Percentiles rank a stretch among this genome's conserved stretches.
These are phyloP conservation scores for Diplodus sargus DNA, from an alignment of 2,797 vertebrate species.

Conservation along the genomic window DNA sequence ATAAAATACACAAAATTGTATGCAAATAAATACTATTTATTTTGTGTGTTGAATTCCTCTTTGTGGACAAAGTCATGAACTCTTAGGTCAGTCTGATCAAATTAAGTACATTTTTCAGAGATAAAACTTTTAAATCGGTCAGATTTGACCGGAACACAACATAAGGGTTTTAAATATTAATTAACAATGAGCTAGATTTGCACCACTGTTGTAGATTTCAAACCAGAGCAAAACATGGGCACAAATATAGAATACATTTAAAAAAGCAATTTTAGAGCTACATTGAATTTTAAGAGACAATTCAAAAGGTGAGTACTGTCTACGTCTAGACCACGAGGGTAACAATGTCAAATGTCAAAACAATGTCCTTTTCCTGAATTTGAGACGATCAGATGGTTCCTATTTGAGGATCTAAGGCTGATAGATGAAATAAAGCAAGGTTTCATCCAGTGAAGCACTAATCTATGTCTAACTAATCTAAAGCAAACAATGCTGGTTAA, in stretches of 20 bases:
- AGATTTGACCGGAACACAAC: no score
- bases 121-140: no score
- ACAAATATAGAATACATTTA: not conserved
- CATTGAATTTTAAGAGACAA: not conserved
- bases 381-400: conserved; percentile 5
- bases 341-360: not conserved
- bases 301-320: not conserved
- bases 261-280: not conserved
- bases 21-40: no score
- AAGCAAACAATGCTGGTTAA: not conserved
- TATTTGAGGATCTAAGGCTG: conserved; percentile 20
- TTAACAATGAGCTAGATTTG: no score
- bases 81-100: no score
- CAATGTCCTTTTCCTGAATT: not conserved
- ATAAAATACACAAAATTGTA: no score
- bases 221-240: no score
- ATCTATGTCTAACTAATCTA: not conserved
- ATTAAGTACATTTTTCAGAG: no score
- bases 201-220: no score
- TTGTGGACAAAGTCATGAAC: no score
- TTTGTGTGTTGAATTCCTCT: no score
- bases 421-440: conserved; percentile 28
- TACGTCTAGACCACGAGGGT: conserved; percentile 1
- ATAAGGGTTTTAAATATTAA: no score
- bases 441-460: not conserved